These are phyloP conservation scores for Thalassoma bifasciatum DNA, from an alignment of 2,113 vertebrate genomes.

Conservation along the genomic window DNA sequence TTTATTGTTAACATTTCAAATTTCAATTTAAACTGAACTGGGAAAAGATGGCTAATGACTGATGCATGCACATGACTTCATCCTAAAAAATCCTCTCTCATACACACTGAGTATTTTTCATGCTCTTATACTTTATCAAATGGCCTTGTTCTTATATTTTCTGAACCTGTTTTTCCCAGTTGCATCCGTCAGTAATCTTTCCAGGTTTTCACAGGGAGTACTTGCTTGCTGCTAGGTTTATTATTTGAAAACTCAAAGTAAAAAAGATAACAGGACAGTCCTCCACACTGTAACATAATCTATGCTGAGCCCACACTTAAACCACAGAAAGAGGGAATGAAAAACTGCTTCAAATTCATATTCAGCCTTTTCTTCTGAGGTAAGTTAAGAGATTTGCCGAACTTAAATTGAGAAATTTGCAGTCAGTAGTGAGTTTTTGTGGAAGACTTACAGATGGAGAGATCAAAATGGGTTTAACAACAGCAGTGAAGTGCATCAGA, in stretches of 20 bases:
- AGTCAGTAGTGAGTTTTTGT: not conserved
- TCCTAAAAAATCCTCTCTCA: too few species aligned
- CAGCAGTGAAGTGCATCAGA: too few species aligned
- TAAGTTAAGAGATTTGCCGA: not conserved
- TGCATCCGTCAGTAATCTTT: slow-evolving; percentile 8
- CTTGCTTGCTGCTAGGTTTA: not conserved
- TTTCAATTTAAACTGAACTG: too few species aligned
- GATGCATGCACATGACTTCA: too few species aligned
- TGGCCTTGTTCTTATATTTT: too few species aligned
- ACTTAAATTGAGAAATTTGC: too few species aligned
- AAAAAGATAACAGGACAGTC: not conserved
- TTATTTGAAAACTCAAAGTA: not conserved
- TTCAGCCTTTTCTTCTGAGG: slow-evolving; percentile 4
- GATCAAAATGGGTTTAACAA: too few species aligned
- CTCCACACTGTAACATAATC: not conserved
- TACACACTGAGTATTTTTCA: not conserved
- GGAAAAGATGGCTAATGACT: too few species aligned
- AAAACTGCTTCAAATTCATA: not conserved
- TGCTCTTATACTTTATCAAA: slow-evolving; percentile 1
- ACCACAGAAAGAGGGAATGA: not conserved
- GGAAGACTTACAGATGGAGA: not conserved
- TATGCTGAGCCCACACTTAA: not conserved
- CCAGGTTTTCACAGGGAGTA: not conserved
- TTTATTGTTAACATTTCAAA: too few species aligned
- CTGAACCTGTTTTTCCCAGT: not conserved